These are phyloP conservation scores for Allophyes oxyacanthae DNA, from an alignment of 2,888 invertebrate genomes.

Conservation along the genomic window DNA sequence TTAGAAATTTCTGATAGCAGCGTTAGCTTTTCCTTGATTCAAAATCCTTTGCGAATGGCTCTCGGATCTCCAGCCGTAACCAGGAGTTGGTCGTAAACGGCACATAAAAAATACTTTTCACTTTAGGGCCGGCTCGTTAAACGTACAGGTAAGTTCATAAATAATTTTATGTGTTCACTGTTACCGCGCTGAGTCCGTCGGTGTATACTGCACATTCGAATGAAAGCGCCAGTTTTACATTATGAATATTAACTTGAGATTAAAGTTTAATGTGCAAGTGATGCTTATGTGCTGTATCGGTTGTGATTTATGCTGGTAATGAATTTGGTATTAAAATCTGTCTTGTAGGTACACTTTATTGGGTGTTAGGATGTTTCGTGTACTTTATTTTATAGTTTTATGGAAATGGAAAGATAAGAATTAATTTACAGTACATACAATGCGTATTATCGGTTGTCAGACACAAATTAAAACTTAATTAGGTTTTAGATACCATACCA, in stretches of 20 bases:
- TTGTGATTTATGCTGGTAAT: constrained; percentile 11
- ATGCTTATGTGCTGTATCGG: not conserved
- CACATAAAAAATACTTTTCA: constrained; percentile 78
- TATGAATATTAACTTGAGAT: constrained; percentile 24
- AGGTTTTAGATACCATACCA: too few species aligned
- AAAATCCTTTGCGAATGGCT: constrained; percentile 42
- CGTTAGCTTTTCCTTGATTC: constrained; percentile 20
- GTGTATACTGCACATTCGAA: constrained; percentile 46
- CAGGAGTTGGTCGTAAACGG: constrained; percentile 66
- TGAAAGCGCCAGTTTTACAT: constrained; percentile 35
- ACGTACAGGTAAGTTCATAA: constrained; percentile 77
- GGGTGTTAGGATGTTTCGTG: not conserved
- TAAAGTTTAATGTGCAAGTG: constrained; percentile 9
- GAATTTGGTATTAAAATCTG: not conserved
- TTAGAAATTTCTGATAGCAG: constrained; percentile 6
- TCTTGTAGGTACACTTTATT: not conserved
- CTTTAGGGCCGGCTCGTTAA: constrained; percentile 75
- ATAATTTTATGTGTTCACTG: constrained; percentile 71
- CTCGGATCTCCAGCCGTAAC: constrained; percentile 42
- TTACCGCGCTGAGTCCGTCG: constrained; percentile 36
- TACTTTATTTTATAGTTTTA: too few species aligned
- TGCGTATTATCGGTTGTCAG: too few species aligned
- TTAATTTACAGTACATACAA: too few species aligned
- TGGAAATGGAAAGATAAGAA: too few species aligned
- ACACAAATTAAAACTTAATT: too few species aligned